A percentile compares a stretch with the other conserved stretches of the same genome.
Evolutionary conservation across 2,888 invertebrate species (phyloP).

Genomic region (Meta bourneti): DNA sequence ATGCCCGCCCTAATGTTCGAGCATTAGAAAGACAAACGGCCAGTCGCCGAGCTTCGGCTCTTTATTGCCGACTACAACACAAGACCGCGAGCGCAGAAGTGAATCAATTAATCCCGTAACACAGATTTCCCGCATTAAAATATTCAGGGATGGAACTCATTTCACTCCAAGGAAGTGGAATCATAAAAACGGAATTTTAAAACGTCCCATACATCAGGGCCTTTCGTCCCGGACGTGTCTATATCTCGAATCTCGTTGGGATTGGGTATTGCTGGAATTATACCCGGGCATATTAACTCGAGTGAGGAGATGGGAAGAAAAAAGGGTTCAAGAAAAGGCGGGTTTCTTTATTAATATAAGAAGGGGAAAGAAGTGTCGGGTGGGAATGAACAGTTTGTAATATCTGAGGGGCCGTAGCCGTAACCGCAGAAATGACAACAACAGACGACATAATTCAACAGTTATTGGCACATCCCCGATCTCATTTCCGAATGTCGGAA

Average conservation of each 20-base stretch:
- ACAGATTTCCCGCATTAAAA: conserved; percentile 29
- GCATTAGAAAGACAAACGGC: conserved; percentile 28
- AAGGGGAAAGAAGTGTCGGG: not conserved
- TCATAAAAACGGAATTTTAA: conserved; percentile 53
- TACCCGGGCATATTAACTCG: conserved; percentile 57
- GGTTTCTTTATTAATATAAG: conserved; percentile 36
- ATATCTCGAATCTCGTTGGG: not conserved
- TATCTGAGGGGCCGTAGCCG: conserved; percentile 40
- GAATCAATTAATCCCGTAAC: conserved; percentile 63
- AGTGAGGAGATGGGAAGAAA: not conserved
- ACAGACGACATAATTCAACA: conserved; percentile 71
- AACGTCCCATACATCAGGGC: conserved; percentile 56
- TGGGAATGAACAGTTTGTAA: conserved; percentile 53
- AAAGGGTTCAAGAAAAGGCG: no score
- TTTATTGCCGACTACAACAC: conserved; percentile 28
- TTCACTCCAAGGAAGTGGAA: not conserved
- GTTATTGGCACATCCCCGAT: conserved; percentile 73
- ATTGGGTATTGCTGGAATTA: conserved; percentile 47
- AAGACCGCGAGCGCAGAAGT: not conserved
- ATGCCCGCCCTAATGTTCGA: conserved; percentile 19
- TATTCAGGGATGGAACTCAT: not conserved
- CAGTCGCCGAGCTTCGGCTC: not conserved
- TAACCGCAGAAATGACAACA: conserved; percentile 68
- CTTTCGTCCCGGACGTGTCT: conserved; percentile 23
- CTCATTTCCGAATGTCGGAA: conserved; percentile 56